These are phyloP conservation scores for Noctilio leporinus DNA, from an alignment of 2,113 vertebrate species.

Conservation along the genomic window DNA sequence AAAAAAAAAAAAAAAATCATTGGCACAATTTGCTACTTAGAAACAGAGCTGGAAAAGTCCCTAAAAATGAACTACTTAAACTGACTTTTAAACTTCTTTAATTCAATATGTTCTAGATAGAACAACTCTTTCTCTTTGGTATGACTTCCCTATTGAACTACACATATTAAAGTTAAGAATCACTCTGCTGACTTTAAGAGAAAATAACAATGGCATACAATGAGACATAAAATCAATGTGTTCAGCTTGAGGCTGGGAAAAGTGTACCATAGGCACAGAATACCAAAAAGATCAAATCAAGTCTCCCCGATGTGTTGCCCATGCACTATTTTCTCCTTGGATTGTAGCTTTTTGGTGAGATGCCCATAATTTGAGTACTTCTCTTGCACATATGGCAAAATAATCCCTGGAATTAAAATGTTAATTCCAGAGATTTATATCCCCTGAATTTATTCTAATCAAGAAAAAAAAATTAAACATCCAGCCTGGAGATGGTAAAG, in stretches of 20 bases:
- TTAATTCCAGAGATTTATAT: background rate
- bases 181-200: background rate
- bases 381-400: slow-evolving; percentile 15
- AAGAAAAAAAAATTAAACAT: background rate
- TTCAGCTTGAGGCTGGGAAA: background rate
- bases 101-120: background rate
- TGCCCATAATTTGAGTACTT: background rate
- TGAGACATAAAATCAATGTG: background rate
- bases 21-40: background rate
- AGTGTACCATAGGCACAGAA: background rate
- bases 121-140: background rate
- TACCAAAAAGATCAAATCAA: background rate
- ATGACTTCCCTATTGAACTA: background rate
- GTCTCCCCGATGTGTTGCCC: background rate
- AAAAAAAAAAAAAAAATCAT: background rate
- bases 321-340: background rate
- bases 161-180: background rate
- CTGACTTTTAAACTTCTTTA: background rate
- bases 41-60: background rate
- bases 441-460: background rate
- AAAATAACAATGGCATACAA: background rate
- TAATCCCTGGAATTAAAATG: background rate
- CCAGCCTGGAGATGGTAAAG: background rate
- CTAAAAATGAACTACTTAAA: background rate
- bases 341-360: slow-evolving; percentile 13